Percentiles rank a stretch among this genome's conserved stretches.
Conservation (phyloP, 1,140 invertebrate genomes). For the Bombus haemorrhoidalis region DNA sequence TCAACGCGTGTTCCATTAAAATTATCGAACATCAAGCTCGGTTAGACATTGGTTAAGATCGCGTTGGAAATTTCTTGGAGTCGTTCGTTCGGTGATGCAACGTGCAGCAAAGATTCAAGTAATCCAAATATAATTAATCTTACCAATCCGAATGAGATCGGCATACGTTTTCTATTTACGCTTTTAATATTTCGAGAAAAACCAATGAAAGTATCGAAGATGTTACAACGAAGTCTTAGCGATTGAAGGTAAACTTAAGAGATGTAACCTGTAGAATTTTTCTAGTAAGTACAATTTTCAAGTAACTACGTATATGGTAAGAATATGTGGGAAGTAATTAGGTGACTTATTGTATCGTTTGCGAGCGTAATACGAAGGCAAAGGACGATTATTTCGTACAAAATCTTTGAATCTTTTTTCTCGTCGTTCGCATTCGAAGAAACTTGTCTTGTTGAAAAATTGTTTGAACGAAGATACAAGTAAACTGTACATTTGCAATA, state of each 20-base stretch:
- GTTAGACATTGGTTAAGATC: neutral
- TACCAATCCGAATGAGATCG: neutral
- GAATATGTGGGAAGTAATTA: neutral
- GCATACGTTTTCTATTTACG: too few species aligned
- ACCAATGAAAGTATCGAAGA: neutral
- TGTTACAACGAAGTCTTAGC: neutral
- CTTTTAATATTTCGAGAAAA: neutral
- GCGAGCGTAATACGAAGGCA: neutral
- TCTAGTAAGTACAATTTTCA: too few species aligned
- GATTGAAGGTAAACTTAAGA: neutral
- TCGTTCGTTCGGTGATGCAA: neutral
- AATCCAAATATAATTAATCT: neutral
- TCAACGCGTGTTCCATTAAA: neutral
- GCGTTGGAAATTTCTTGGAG: too few species aligned
- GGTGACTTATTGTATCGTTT: neutral
- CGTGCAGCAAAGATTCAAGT: neutral
- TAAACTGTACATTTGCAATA: too few species aligned
- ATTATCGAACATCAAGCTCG: neutral
- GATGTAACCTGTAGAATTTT: neutral
- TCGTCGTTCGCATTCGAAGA: neutral
- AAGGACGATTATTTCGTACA: neutral
- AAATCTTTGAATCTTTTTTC: too few species aligned
- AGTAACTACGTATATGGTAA: neutral
- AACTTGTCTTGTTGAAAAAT: neutral
- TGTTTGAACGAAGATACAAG: neutral